Evolutionary conservation across 2,888 invertebrate genomes (phyloP).

Genomic region (Strigamia crassipes): DNA sequence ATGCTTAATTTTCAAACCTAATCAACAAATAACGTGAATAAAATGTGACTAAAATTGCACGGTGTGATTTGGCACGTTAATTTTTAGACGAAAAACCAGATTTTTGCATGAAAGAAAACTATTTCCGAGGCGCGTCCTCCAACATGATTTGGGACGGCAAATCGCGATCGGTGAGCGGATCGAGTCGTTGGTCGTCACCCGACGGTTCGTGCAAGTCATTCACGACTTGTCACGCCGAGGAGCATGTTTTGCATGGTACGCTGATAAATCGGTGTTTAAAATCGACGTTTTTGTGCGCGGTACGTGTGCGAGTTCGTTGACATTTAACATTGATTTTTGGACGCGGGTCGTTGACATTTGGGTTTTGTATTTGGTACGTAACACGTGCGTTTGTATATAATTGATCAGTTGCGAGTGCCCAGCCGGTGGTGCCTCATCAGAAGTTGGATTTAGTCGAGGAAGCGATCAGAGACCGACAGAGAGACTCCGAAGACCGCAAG

Average conservation of each 20-base stretch:
- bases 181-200: not conserved
- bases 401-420: constrained; percentile 18
- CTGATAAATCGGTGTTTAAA: not conserved
- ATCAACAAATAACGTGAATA: not conserved
- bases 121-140: not conserved
- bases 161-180: not conserved
- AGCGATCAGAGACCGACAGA: constrained; percentile 50
- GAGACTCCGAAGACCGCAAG: constrained; percentile 53
- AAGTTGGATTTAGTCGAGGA: constrained; percentile 53
- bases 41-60: not conserved
- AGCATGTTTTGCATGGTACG: not conserved
- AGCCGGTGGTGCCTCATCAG: constrained; percentile 23
- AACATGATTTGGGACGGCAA: constrained; percentile 9
- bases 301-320: not conserved
- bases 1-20: not conserved
- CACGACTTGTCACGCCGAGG: not conserved
- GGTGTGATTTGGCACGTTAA: not conserved
- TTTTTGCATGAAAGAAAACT: constrained; percentile 29
- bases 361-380: not conserved
- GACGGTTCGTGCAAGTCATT: not conserved
- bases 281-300: not conserved
- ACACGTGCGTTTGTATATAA: not conserved
- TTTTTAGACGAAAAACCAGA: not conserved
- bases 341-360: not conserved
- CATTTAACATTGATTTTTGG: constrained; percentile 33